Base-by-base conservation (phyloP, 2,888 invertebrate genomes). In the Miltochrista miniata region DNA sequence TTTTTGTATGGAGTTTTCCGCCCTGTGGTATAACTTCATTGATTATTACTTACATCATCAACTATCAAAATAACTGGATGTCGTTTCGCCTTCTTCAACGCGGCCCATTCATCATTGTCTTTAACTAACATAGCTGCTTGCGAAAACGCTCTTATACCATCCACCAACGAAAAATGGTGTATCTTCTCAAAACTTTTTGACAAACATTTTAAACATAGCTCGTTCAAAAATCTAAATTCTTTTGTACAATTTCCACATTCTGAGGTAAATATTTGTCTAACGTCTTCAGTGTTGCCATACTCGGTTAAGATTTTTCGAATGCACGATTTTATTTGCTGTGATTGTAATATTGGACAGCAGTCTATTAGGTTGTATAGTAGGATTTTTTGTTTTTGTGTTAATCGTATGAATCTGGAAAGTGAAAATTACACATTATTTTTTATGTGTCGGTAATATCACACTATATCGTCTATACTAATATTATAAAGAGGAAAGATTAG, bases 51-150 rank as follows among this genome's bases (percentile, higher is more conserved):
- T 51, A 95, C 95, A 83, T 95, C 95, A 81, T 95, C 95, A n/a
- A 95, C 81, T 61, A 95, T 93, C 55, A 95, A 79, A 65, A 95
- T 90, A 41, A 95, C 90, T 0, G 94, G 94, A 80, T 93, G 90
- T 43, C 94, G 82, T 54, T 87, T 92, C 0, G 92, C 88, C 42
- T 80, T 79, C 68, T 82, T 86, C 56, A 93, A 66, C 0, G 52
- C 64, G 1, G 76, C 66, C 80, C 88, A 87, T 39, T 87, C 83
- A 1, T 83, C 84, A 24, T 75, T 68, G 37, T 86, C 84, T 50
- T 81, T 90, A 0, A 93, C 76, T 35, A 71, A 68, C 18, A 67
- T 76, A 1, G 79, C 84, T n/a, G 87, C 70, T 56, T 86, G 81
- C 0, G 83, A 85, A 51, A 91, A 85, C 11, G 90, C 84, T 48